These are phyloP conservation scores for Polypterus senegalus DNA, from an alignment of 2,113 vertebrate genomes.

Conservation along the genomic window DNA sequence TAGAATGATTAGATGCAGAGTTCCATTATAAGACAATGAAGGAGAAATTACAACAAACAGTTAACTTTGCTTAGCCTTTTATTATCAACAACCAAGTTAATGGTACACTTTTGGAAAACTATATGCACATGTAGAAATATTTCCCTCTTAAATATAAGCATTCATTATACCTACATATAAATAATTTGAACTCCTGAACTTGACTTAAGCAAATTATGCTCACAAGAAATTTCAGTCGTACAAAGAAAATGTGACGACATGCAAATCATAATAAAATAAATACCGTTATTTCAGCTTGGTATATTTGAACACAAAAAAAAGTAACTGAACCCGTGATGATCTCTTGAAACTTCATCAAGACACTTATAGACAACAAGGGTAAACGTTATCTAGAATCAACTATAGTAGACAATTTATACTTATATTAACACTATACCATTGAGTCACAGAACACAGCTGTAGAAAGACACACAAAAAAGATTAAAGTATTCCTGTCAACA, in stretches of 20 bases:
- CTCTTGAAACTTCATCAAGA: conserved; percentile 74
- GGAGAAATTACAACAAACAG: conserved; percentile 3
- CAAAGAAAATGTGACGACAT: conserved; percentile 65
- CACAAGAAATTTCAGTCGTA: conserved; percentile 69
- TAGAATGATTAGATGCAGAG: no score
- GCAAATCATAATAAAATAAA: conserved; percentile 88
- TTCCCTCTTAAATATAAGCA: conserved; percentile 99
- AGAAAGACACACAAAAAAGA: conserved; percentile 88
- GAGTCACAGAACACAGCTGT: conserved; percentile 95
- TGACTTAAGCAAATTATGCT: conserved; percentile 79
- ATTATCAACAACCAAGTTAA: conserved; percentile 99
- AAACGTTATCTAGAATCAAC: conserved; percentile 79
- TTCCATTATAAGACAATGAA: neutral
- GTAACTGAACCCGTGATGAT: conserved; percentile 66
- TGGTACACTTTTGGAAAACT: conserved; percentile 99
- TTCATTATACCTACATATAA: conserved; percentile 98
- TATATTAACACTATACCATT: conserved; percentile 94
- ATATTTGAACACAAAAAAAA: conserved; percentile 58
- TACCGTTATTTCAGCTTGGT: conserved; percentile 68
- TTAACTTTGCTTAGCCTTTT: conserved; percentile 67
- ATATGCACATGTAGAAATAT: conserved; percentile 99
- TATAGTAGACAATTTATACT: conserved; percentile 83
- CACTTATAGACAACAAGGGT: conserved; percentile 82
- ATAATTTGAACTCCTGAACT: conserved; percentile 90
- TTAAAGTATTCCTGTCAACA: conserved; percentile 74